These are phyloP conservation scores for Phenganax marumi DNA, from an alignment of 92 coral and sea anemone species.

Conservation along the genomic window DNA sequence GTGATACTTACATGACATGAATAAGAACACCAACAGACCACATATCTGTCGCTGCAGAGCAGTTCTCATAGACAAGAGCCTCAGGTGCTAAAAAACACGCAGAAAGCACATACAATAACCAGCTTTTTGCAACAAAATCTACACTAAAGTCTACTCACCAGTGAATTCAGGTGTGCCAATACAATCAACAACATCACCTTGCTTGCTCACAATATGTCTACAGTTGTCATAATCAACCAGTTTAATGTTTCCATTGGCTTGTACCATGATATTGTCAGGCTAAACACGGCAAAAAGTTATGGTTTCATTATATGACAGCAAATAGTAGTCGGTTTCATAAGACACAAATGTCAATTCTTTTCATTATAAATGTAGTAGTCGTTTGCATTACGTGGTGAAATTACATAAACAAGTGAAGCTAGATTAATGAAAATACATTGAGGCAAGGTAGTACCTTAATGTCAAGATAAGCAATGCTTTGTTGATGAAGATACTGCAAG, in stretches of 20 bases:
- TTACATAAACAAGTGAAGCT: background rate
- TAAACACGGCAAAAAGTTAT: conserved; percentile 30
- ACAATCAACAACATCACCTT: conserved; percentile 82
- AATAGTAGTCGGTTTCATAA: background rate
- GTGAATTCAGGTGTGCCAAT: conserved; percentile 92
- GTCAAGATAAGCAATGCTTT: conserved; percentile 77
- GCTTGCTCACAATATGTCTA: conserved; percentile 63
- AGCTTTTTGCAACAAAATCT: too few relatives aligned
- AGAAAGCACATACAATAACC: too few relatives aligned
- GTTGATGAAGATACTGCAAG: conserved; percentile 73
- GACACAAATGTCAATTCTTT: too few relatives aligned
- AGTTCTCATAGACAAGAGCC: conserved; percentile 84
- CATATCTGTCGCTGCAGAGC: conserved; percentile 86
- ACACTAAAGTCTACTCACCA: conserved; percentile 50
- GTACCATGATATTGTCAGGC: conserved; percentile 90
- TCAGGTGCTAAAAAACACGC: conserved; percentile 73
- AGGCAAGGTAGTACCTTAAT: conserved; percentile 63
- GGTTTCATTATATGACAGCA: background rate
- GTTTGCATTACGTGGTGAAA: too few relatives aligned
- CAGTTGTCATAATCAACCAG: conserved; percentile 92
- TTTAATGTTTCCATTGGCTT: conserved; percentile 78
- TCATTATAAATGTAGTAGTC: too few relatives aligned
- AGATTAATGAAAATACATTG: background rate
- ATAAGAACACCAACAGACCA: conserved; percentile 90
- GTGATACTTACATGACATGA: conserved; percentile 76